These are phyloP conservation scores for Piprites chloris DNA, from an alignment of 2,113 vertebrate species.

Conservation along the genomic window DNA sequence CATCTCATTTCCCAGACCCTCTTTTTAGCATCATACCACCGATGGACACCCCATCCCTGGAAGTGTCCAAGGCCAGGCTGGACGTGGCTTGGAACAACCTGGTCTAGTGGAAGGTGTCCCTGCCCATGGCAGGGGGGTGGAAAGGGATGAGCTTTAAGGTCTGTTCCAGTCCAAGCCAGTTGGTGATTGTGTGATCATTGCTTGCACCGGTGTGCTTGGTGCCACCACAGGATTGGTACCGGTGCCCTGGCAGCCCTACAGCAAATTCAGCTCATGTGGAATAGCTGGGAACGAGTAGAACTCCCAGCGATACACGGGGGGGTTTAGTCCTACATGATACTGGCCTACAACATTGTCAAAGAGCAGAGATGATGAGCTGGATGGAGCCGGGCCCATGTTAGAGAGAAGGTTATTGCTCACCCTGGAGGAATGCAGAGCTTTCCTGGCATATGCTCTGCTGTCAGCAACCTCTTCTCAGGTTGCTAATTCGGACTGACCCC, in stretches of 20 bases:
- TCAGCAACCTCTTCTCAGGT: conserved; percentile 26
- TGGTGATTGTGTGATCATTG: neutral
- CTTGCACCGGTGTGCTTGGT: neutral
- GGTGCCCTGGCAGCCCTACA: accelerated
- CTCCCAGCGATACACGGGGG: neutral
- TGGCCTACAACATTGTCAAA: neutral
- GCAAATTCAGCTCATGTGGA: neutral
- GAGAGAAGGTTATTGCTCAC: neutral
- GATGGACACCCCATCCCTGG: neutral
- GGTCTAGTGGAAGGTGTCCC: neutral
- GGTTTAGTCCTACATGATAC: neutral
- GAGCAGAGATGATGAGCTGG: neutral
- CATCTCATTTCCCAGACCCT: neutral
- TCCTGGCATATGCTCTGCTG: neutral
- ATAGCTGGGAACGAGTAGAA: neutral
- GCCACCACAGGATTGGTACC: accelerated
- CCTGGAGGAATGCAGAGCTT: conserved; percentile 8
- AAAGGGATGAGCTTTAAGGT: neutral
- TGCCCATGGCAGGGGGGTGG: neutral
- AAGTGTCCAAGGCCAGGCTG: neutral
- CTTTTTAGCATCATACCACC: neutral
- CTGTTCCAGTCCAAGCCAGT: neutral
- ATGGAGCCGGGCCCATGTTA: neutral
- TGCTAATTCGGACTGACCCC: neutral
- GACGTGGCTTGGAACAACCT: neutral